These are phyloP conservation scores for Papilio xuthus DNA, from an alignment of 1,140 invertebrate genomes.

Conservation along the genomic window DNA sequence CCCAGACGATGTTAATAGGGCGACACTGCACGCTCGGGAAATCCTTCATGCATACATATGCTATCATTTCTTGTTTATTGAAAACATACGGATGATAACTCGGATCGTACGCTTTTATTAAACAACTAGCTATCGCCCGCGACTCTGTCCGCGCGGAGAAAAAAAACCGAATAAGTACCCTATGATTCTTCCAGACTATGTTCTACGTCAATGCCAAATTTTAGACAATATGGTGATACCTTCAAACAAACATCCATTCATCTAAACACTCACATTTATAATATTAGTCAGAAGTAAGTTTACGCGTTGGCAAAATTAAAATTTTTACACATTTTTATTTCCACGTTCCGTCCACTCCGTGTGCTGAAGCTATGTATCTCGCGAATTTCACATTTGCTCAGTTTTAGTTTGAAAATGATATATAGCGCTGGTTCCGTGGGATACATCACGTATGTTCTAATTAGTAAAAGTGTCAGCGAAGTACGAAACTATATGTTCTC, in stretches of 20 bases:
- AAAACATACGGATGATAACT: neutral
- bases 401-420: conserved; percentile 19
- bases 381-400: neutral
- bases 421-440: neutral
- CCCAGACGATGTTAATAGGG: conserved; percentile 32
- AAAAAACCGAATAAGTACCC: too few relatives aligned
- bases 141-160: too few relatives aligned
- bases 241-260: too few relatives aligned
- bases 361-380: conserved; percentile 9
- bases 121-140: too few relatives aligned
- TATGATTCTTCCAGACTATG: too few relatives aligned
- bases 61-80: conserved; percentile 26
- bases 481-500: conserved; percentile 22
- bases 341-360: conserved; percentile 8
- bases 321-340: neutral
- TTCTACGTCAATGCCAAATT: too few relatives aligned
- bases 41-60: conserved; percentile 34
- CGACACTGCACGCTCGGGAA: conserved; percentile 29
- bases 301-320: neutral
- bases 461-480: conserved; percentile 9
- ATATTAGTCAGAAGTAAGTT: too few relatives aligned
- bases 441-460: conserved; percentile 23
- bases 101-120: neutral
- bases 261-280: too few relatives aligned
- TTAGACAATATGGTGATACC: too few relatives aligned